Evolutionary conservation across 2,888 invertebrate genomes (phyloP).

Genomic region (Acrobasis consociella): DNA sequence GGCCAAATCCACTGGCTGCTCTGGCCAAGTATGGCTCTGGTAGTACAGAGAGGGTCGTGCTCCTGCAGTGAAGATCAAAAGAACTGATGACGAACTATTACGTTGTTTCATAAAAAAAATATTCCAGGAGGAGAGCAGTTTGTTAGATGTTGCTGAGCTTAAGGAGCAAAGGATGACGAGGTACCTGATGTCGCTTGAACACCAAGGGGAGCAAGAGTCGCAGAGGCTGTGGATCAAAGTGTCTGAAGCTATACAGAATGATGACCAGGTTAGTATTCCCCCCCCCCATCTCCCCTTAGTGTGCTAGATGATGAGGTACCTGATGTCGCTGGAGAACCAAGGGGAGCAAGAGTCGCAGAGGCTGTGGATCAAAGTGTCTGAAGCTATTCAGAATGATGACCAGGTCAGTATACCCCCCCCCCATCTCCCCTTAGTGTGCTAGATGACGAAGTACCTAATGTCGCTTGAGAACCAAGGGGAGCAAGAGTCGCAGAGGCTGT

Average conservation of each 20-base stretch:
- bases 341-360: slow-evolving; percentile 92
- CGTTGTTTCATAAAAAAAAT: too few relatives aligned
- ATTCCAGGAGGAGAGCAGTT: slow-evolving; percentile 83
- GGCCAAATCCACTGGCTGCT: too few relatives aligned
- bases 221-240: slow-evolving; percentile 94
- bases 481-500: slow-evolving; percentile 93
- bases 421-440: slow-evolving; percentile 31
- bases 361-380: slow-evolving; percentile 93
- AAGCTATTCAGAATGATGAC: slow-evolving; percentile 91
- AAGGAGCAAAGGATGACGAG: slow-evolving; percentile 88
- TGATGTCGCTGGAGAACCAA: slow-evolving; percentile 90
- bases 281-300: too few relatives aligned
- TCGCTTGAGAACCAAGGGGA: slow-evolving; percentile 89
- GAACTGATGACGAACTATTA: too few relatives aligned
- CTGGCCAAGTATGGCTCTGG: too few relatives aligned
- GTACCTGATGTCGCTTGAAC: slow-evolving; percentile 89
- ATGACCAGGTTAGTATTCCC: slow-evolving; percentile 85
- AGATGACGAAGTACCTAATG: slow-evolving; percentile 91
- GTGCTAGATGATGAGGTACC: slow-evolving; percentile 87
- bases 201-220: slow-evolving; percentile 92
- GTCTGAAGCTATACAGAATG: slow-evolving; percentile 90
- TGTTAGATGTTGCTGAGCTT: slow-evolving; percentile 89
- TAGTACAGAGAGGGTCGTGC: too few relatives aligned
- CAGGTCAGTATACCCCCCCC: slow-evolving; percentile 72
- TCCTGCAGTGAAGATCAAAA: too few relatives aligned